Evolutionary conservation across 2,113 vertebrate genomes (phyloP), one percentile per base, ranked within the genome.

Genomic region (Muntiacus muntjak): DNA sequence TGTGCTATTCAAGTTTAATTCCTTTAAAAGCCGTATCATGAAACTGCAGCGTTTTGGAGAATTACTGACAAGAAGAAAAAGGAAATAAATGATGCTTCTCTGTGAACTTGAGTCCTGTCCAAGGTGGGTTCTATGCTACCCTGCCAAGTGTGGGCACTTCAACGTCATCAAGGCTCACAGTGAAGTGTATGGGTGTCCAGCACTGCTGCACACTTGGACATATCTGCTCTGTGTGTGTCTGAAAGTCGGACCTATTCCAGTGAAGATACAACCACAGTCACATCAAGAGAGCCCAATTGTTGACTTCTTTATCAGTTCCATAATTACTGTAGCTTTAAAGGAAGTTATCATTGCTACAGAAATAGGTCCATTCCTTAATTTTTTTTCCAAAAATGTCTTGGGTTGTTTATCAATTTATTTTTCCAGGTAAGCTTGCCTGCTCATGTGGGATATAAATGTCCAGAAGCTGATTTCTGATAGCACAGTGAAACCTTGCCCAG

Each of bases 1-100:
- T 47, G n/a, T 95, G 58, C 76, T 90, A 96, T 94, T 98, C 81
- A 78, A 81, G 82, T 85, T 92, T 95, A 97, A 97, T 97, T 94
- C 74, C 57, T 96, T 93, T 96, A 60, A 97, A 96, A 96, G 76
- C 54, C 74, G n/a, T 87, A 86, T 94, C 62, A 97, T 60, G 92
- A 96, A 97, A 97, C 19, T 85, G 91, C 64, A 96, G 83, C 55
- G 87, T 96, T 97, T 92, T 74, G 54, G 60, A 97, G 88, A 88
- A 92, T 92, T 96, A 78, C 78, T 95, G 94, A 97, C 81, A 90
- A 96, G 43, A 78, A 58, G 40, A 94, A 81, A 94, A 97, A 96
- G 71, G 87, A 93, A 95, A 96, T 91, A 93, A 96, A 82, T 62
- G 88, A 95, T 94, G 50, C 26, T 30, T 97, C 86, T 25, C 30